A percentile compares a stretch with the other conserved stretches of the same genome.
Conservation (phyloP, 2,113 vertebrate species). For the Colaptes auratus region DNA sequence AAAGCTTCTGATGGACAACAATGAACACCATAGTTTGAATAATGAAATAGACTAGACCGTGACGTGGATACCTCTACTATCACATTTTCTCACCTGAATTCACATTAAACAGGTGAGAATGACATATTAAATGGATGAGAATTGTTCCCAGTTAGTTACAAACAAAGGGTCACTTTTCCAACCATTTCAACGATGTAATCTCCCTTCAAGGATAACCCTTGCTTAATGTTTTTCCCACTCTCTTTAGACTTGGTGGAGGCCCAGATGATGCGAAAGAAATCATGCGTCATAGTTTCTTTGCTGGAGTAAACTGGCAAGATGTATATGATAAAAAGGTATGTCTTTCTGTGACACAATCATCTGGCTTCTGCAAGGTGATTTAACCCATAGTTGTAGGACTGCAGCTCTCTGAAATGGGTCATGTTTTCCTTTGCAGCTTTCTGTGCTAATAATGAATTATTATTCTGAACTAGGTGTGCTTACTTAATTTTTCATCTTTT, state of each 20-base stretch:
- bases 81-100: background rate
- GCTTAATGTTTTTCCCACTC: background rate
- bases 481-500: background rate
- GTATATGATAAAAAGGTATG: constrained; percentile 98
- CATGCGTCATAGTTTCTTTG: constrained; percentile 96
- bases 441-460: background rate
- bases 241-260: constrained; percentile 90
- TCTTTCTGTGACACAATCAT: background rate
- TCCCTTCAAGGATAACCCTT: background rate
- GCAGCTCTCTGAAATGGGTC: background rate
- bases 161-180: background rate
- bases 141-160: background rate
- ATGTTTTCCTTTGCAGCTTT: background rate
- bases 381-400: background rate
- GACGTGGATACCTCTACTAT: background rate
- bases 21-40: background rate
- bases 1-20: background rate
- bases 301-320: constrained; percentile 94
- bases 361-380: background rate
- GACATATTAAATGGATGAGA: background rate
- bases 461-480: background rate
- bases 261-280: constrained; percentile 98
- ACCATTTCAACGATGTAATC: background rate
- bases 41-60: background rate
- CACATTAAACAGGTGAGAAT: background rate